Base-by-base conservation (phyloP, 2,888 invertebrate species). In the Litoditis marina region DNA sequence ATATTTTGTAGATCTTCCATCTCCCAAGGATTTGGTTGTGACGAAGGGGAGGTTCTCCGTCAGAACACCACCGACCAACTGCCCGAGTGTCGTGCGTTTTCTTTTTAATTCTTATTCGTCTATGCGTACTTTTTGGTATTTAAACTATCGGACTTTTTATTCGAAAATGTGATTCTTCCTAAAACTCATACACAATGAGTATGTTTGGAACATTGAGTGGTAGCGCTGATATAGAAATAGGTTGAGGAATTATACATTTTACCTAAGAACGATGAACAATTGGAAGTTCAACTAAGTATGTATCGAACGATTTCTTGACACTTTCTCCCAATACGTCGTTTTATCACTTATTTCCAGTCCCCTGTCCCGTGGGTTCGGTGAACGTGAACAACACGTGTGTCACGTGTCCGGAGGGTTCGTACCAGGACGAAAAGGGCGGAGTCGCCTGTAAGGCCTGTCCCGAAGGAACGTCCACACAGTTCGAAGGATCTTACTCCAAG, bases 291-390 rank as follows among this genome's bases (percentile, higher is more conserved):
- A n/a, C n/a, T n/a, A n/a, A n/a, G n/a, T n/a, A n/a, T n/a, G n/a
- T n/a, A n/a, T n/a, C n/a, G n/a, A n/a, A n/a, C n/a, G n/a, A n/a
- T n/a, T n/a, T n/a, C n/a, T n/a, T n/a, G n/a, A n/a, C n/a, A n/a
- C n/a, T 3, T 8, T 3, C 44, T 4, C 22, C 8, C 44, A 44
- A 44, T 5, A 3, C 19, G 44, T 5, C 5, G 25, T n/a, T n/a
- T n/a, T n/a, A n/a, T n/a, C 27, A 22, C n/a, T 27, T 27, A 27
- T 44, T 67, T 88, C 74, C 80, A 91, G 91, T 94, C 68, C 92
- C 95, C 82, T 98, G 98, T 83, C 95, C 96, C 7, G 93, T 94
- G 74, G 96, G 96, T 79, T 93, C 94, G 0, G 93, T 89, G 81
- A 90, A 91, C 76, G 92, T 92, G 78, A 92, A 93, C 85, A 91